Base-by-base conservation (phyloP, 1,140 invertebrate species). In the Asobara japonica region DNA sequence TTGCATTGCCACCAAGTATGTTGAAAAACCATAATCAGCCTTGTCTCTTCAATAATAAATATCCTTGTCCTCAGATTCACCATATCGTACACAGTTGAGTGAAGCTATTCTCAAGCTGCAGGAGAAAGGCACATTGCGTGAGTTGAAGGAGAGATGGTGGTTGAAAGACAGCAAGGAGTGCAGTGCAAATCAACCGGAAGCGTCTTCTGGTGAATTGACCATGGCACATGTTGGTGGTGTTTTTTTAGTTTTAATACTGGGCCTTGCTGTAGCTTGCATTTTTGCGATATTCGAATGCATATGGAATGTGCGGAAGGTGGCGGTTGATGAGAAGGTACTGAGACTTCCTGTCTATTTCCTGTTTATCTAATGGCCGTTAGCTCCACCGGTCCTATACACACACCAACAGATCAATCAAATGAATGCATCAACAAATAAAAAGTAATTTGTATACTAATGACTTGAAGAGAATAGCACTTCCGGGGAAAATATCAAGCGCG, bases 91-190 rank as follows among this genome's bases (percentile, higher is more conserved):
- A 0, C 87, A 89, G 4, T 91, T 95, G 3, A 94, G 91, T 76
- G 90, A 90, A 25, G 92, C 94, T 4, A 92, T 98, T 25, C 82
- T 97, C 6, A 90, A 91, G 78, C 83, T 97, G 3, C 94, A 96
- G 80, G 96, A 97, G 85, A 91, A 90, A 71, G 95, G 95, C 2
- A 90, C 89, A 70, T 83, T 98, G 4, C 88, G 91, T 51, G 89
- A 92, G 45, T 83, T 97, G n/a, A 97, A 97, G 83, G 90, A 91
- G 22, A 94, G 93, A 81, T 97, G 95, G 96, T 97, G 96, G 96
- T 89, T 89, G 20, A 79, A 86, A 6, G 85, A 83, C 3, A 82
- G 88, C 31, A 67, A 67, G n/a, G 45, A 73, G 6, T 85, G 83
- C 64, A 25, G 10, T 5, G 73, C 71, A 4, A 64, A 68, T 18